Evolutionary conservation across 2,888 invertebrate genomes (phyloP).

Genomic region (Biston betularia): DNA sequence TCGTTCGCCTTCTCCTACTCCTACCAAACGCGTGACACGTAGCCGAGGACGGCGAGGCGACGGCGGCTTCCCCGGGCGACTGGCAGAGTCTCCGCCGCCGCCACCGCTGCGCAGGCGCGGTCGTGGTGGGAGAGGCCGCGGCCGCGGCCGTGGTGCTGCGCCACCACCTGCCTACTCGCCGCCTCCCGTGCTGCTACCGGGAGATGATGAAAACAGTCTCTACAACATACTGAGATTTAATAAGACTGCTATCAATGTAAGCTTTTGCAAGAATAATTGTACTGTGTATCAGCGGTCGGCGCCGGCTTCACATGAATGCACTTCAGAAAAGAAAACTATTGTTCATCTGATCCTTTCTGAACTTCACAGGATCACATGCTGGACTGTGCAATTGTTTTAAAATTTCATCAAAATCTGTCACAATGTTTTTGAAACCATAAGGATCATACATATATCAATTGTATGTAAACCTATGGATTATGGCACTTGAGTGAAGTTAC

Average conservation of each 20-base stretch:
- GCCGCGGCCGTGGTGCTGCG: slow-evolving; percentile 75
- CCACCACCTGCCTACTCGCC: slow-evolving; percentile 83
- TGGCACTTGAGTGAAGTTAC: no score
- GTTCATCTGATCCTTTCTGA: no score
- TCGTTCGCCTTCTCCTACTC: slow-evolving; percentile 86
- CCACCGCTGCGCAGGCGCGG: slow-evolving; percentile 75
- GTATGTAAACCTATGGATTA: no score
- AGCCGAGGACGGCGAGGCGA: slow-evolving; percentile 86
- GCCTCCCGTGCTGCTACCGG: slow-evolving; percentile 79
- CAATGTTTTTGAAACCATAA: no score
- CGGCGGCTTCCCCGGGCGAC: slow-evolving; percentile 75
- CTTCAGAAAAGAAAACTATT: no score
- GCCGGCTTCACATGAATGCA: no score
- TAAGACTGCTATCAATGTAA: slow-evolving; percentile 92
- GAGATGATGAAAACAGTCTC: slow-evolving; percentile 93
- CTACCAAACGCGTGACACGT: slow-evolving; percentile 88
- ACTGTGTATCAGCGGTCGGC: no score
- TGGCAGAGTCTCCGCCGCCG: slow-evolving; percentile 82
- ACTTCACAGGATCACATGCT: no score
- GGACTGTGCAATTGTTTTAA: no score
- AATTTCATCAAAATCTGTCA: no score
- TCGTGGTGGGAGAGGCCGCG: slow-evolving; percentile 73
- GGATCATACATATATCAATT: no score
- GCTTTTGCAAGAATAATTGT: slow-evolving; percentile 46
- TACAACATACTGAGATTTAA: slow-evolving; percentile 94